Conservation (phyloP, 2,113 vertebrate genomes). For the Dromaius novaehollandiae region DNA sequence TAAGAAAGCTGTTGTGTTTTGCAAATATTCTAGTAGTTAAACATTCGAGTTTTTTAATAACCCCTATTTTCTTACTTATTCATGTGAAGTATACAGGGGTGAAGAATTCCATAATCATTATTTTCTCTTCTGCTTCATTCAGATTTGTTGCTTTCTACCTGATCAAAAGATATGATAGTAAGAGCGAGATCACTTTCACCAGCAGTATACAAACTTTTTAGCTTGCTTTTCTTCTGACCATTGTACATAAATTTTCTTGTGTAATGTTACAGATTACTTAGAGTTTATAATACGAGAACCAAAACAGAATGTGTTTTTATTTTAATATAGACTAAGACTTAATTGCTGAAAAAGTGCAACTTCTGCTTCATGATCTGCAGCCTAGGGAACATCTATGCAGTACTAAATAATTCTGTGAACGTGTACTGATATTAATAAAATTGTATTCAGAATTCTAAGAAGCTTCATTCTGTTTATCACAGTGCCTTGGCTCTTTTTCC, state of each 20-base stretch:
- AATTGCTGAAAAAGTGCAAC: background rate
- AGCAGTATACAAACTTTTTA: background rate
- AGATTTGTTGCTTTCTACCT: conserved; percentile 3
- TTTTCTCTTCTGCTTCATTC: conserved; percentile 15
- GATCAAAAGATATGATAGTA: background rate
- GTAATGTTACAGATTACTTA: background rate
- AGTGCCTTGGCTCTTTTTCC: conserved; percentile 42
- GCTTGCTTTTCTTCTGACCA: background rate
- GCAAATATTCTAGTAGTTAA: background rate
- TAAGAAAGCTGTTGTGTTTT: background rate
- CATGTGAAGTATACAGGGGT: background rate
- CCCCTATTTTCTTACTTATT: background rate
- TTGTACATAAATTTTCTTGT: background rate
- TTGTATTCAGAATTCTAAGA: background rate
- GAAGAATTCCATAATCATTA: background rate
- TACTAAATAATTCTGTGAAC: background rate
- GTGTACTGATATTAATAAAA: background rate
- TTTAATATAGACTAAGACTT: background rate
- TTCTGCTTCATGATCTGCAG: background rate
- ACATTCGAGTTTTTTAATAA: background rate
- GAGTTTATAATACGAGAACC: background rate
- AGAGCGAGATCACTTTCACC: background rate
- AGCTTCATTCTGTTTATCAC: background rate
- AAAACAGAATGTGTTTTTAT: background rate
- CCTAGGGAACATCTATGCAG: background rate